A percentile compares a stretch with the other conserved stretches of the same genome.
These are phyloP conservation scores for Bos javanicus DNA, from an alignment of 2,113 vertebrate genomes.

Conservation along the genomic window DNA sequence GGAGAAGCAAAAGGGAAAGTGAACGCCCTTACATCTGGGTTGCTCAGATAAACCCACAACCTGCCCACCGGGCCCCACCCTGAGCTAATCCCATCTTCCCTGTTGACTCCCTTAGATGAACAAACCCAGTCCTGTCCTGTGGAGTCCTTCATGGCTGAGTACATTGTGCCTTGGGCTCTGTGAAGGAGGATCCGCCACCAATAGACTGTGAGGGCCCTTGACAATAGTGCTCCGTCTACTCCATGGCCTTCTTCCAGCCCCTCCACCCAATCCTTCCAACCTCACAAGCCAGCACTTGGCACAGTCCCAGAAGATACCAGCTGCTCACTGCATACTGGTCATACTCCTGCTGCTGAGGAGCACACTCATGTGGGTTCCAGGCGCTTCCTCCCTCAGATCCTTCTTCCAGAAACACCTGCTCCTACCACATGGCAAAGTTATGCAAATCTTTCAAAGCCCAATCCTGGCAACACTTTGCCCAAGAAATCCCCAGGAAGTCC, in stretches of 20 bases:
- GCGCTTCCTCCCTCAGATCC: accelerated
- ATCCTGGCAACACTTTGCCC: not conserved
- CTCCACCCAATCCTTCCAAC: too few species aligned
- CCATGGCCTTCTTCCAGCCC: not conserved
- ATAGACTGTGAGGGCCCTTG: too few species aligned
- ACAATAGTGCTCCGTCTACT: too few species aligned
- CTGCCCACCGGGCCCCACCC: accelerated
- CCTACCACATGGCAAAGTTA: not conserved
- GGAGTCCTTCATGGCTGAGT: not conserved
- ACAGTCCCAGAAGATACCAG: accelerated
- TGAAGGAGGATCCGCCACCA: not conserved
- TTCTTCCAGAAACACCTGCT: not conserved
- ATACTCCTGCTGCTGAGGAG: accelerated
- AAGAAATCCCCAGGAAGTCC: not conserved
- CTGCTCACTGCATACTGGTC: accelerated
- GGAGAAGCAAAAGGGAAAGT: accelerated
- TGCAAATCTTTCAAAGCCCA: not conserved
- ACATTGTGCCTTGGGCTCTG: not conserved
- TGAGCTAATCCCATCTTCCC: accelerated
- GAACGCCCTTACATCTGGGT: accelerated
- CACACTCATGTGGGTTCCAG: accelerated
- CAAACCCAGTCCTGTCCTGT: too few species aligned
- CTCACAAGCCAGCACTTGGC: accelerated
- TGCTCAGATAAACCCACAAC: accelerated
- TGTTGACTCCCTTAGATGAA: too few species aligned